Percentiles rank a stretch among this genome's conserved stretches.
These are phyloP conservation scores for Leptonema lineaticorne DNA, from an alignment of 1,140 invertebrate species.

Conservation along the genomic window DNA sequence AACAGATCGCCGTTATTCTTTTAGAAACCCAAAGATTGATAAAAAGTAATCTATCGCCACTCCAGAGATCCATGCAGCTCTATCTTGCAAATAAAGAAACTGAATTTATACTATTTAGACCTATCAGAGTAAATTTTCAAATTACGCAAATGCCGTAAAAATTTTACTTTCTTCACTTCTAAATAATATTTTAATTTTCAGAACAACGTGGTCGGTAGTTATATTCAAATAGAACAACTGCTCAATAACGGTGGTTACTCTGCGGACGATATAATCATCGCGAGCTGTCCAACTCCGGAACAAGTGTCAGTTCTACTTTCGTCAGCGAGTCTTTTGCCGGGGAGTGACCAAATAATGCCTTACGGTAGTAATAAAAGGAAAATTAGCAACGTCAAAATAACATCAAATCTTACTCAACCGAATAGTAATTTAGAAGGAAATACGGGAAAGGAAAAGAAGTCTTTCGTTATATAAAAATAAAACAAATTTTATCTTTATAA, in stretches of 20 bases:
- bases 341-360: conserved; percentile 50
- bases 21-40: conserved; percentile 70
- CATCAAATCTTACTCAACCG: not conserved
- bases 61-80: conserved; percentile 88
- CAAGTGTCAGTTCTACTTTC: conserved; percentile 89
- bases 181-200: conserved; percentile 51
- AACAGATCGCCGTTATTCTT: conserved; percentile 59
- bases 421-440: not conserved
- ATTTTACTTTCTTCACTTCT: not conserved
- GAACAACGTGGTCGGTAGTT: conserved; percentile 86
- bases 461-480: conserved; percentile 35
- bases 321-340: conserved; percentile 65
- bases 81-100: conserved; percentile 97
- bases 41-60: conserved; percentile 73
- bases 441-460: conserved; percentile 31
- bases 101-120: conserved; percentile 92
- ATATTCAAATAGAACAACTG: conserved; percentile 79
- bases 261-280: conserved; percentile 77
- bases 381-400: conserved; percentile 42
- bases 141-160: not conserved
- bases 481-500: conserved; percentile 10
- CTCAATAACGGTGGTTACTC: conserved; percentile 71
- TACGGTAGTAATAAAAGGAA: conserved; percentile 50
- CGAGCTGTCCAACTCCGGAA: conserved; percentile 86
- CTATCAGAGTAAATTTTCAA: conserved; percentile 71